Base-by-base conservation (phyloP, 2,797 vertebrate species). In the Pelochelys cantorii region DNA sequence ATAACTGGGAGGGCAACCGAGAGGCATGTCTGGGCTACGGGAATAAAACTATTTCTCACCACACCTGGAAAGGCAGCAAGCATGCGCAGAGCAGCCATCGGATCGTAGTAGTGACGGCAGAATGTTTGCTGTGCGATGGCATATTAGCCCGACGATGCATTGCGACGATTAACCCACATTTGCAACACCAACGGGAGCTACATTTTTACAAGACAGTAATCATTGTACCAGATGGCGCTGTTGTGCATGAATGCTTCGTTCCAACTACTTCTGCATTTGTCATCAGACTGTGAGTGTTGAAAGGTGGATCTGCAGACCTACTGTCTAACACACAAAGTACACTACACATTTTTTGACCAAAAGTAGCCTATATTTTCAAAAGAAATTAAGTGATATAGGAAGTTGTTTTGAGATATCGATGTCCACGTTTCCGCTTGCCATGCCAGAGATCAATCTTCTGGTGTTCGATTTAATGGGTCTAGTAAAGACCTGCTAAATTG, bases 251-350 rank as follows among this genome's bases (percentile, higher is more conserved):
- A 29, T 42, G 78, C 78, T 83, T 79, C 29, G 7, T 37, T 62
- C 78, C 34, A 11, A 71, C 8, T 77, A 12, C 7, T 7, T 1
- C 11, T 2, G 25, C 4, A 0, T 53, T 42, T n/a, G 52, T 81
- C 11, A 2, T 42, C 15, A 54, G 53, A 71, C 20, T 3, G 4
- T 29, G 29, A 2, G 2, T 0, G 5, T 1, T 3, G 22, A 59
- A 57, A 78, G 31, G 53, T 57, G 23, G n/a, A 27, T 59, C 5
- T 0, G 11, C 13, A 0, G 4, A 37, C 42, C 57, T 29, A 5
- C 68, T 37, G 68, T 71, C 22, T 2, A 71, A 23, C 37, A 82
- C 42, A 59, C 57, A 79, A 71, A 54, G 12, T 14, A 18, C 27
- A 71, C 15, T 6, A 52, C 78, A 22, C 53, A 3, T 85, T 92